These are phyloP conservation scores for Bos indicus DNA, from an alignment of 2,113 vertebrate genomes.

Conservation along the genomic window DNA sequence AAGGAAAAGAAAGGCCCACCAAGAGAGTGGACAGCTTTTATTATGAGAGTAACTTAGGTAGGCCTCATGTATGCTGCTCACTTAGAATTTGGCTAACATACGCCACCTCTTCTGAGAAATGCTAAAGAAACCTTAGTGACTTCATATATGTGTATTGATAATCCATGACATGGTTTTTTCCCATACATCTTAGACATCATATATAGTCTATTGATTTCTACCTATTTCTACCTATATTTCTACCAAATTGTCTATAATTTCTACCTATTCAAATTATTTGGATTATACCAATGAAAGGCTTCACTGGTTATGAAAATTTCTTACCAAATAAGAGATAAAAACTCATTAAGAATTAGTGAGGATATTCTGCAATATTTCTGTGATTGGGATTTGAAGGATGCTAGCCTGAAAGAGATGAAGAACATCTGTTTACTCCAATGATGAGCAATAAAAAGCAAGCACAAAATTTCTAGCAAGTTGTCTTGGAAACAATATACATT, in stretches of 20 bases:
- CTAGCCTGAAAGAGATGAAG: neutral
- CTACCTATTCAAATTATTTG: neutral
- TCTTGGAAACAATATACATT: slow-evolving; percentile 22
- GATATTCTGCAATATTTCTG: neutral
- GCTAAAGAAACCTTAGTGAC: neutral
- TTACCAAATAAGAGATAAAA: neutral
- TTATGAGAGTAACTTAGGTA: neutral
- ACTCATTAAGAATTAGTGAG: neutral
- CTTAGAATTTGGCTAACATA: neutral
- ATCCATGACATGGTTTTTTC: neutral
- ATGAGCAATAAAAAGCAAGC: neutral
- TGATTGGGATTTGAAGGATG: neutral
- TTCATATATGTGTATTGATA: neutral
- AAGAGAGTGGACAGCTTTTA: rapidly evolving
- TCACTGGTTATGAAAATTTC: neutral
- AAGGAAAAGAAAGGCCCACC: neutral
- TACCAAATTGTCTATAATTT: neutral
- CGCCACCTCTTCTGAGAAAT: neutral
- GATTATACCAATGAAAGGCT: neutral
- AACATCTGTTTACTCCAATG: neutral
- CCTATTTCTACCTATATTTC: neutral
- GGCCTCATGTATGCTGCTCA: neutral
- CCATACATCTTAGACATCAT: neutral
- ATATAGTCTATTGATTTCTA: neutral
- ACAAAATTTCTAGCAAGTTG: neutral